These are phyloP conservation scores for Lucilia sericata DNA, from an alignment of 1,140 invertebrate genomes.

Conservation along the genomic window DNA sequence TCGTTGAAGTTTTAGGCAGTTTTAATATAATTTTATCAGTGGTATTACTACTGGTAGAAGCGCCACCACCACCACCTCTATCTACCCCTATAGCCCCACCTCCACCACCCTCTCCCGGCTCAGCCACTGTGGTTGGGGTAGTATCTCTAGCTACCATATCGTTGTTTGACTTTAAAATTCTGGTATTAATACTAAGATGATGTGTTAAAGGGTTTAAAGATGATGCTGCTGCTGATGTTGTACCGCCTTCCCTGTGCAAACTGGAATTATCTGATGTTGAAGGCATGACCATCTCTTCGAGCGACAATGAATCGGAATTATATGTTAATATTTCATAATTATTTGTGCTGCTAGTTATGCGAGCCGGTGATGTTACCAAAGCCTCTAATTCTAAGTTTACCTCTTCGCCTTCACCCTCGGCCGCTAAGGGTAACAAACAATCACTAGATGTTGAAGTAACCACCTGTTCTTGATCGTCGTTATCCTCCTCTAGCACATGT, in stretches of 20 bases:
- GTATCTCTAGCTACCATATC: conserved; percentile 41
- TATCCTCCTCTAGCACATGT: conserved; percentile 1
- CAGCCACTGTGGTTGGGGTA: conserved; percentile 35
- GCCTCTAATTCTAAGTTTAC: conserved; percentile 45
- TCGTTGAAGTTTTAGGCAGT: conserved; percentile 55
- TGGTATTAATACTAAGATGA: not conserved
- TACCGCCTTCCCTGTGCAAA: conserved; percentile 46
- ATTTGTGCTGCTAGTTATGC: conserved; percentile 47
- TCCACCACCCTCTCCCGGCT: conserved; percentile 33
- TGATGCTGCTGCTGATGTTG: conserved; percentile 45
- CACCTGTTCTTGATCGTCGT: conserved; percentile 47
- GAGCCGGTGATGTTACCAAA: conserved; percentile 50
- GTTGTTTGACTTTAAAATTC: not conserved
- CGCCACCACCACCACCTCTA: conserved; percentile 10
- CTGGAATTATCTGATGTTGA: conserved; percentile 44
- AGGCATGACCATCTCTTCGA: conserved; percentile 42
- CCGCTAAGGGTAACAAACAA: conserved; percentile 30
- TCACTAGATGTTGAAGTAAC: conserved; percentile 49
- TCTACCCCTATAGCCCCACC: not conserved
- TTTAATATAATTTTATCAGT: conserved; percentile 59
- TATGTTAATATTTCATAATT: conserved; percentile 43
- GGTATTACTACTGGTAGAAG: not conserved
- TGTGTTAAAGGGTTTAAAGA: not conserved
- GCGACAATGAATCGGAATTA: conserved; percentile 37
- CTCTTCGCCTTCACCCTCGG: conserved; percentile 42